Evolutionary conservation across 2,797 vertebrate genomes (phyloP), one percentile per base, ranked within the genome.

Genomic region (Urosaurus nigricauda): DNA sequence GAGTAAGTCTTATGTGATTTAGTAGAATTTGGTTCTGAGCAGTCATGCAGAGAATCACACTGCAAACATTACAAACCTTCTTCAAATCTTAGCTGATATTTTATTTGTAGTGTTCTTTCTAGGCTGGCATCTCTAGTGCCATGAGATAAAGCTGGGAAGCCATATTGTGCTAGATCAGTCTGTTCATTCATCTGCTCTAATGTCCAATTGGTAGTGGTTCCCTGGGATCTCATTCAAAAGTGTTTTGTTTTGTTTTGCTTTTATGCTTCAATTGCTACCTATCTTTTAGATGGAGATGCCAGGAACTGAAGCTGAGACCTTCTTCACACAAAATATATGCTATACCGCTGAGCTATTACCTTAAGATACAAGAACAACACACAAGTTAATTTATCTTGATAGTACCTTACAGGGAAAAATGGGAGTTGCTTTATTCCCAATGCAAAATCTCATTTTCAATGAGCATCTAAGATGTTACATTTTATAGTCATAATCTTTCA

Each of bases 401-500:
- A 87, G 47, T 80, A 85, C 89, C 32, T 92, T 53, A 80, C 43
- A 87, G 77, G 43, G 5, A 70, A 78, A 93, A 83, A 65, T 84
- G 16, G 12, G 68, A 77, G 70, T 75, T 51, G 0, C 24, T 89
- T 89, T 77, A 81, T 68, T 70, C 60, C 47, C 58, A 53, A n/a
- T 68, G 77, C 1, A 65, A 40, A 74, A 90, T 79, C 8, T 3
- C 9, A 40, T 0, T 86, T 94, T 90, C 79, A 88, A 32, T 90
- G 89, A 93, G 37, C 26, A 26, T 4, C 83, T 89, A 91, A 78
- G 80, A 90, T 63, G 32, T 53, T 94, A 43, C 90, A 88, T 60
- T 77, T 90, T 84, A 84, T 58, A 75, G 47, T 84, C 60, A 58
- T 88, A 91, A 74, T 71, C 93, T 88, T 89, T n/a, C 91, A 91